phyloP scores from a whole-genome alignment of 2,888 invertebrate genomes.

The Omphaloscelis lunosa region DNA sequence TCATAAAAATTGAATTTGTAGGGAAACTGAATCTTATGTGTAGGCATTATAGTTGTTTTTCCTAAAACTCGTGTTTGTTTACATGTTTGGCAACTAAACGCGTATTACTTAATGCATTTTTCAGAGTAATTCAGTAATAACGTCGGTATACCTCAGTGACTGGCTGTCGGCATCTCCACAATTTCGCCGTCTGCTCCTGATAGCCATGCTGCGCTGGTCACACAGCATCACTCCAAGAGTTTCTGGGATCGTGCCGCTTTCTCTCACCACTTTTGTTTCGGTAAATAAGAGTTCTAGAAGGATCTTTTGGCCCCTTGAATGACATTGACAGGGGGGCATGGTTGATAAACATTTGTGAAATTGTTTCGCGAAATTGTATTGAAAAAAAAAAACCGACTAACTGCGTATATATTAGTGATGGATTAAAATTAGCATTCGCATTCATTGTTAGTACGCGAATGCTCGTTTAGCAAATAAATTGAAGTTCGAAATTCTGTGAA shows the following conservation, averaged over 20 bases:
- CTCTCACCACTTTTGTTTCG: conserved; percentile 71
- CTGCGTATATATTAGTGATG: no score
- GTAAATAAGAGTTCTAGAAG: conserved; percentile 56
- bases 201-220: conserved; percentile 77
- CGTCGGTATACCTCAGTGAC: conserved; percentile 71
- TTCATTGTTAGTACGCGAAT: no score
- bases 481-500: no score
- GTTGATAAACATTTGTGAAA: background rate
- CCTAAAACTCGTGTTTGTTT: no score
- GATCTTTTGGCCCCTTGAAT: background rate
- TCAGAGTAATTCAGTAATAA: conserved; percentile 70
- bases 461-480: no score
- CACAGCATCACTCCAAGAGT: conserved; percentile 67
- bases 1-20: no score
- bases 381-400: background rate
- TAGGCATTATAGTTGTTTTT: no score
- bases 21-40: no score
- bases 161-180: conserved; percentile 74
- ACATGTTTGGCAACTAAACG: no score
- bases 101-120: no score
- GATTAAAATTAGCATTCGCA: no score
- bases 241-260: conserved; percentile 69
- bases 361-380: no score
- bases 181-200: conserved; percentile 71
- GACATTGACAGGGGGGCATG: background rate